Evolutionary conservation across 2,888 invertebrate species (phyloP).

Genomic region (Xestoiulus laeticollis): DNA sequence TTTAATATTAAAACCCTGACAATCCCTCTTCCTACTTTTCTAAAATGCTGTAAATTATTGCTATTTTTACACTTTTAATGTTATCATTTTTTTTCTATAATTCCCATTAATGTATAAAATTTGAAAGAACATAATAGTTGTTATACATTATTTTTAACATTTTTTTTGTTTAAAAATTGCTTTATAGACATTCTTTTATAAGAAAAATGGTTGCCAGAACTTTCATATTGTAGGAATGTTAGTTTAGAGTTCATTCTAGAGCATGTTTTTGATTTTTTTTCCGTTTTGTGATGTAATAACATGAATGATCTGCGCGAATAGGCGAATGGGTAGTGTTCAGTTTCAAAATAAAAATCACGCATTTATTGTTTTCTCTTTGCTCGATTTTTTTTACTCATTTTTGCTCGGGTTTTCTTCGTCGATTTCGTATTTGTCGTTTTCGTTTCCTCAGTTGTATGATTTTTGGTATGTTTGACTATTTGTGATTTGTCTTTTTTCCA

Average conservation of each 20-base stretch:
- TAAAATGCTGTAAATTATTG: no score
- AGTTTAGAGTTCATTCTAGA: not conserved
- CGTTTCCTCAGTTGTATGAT: not conserved
- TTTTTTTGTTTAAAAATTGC: no score
- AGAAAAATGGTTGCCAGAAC: not conserved
- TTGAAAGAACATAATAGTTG: no score
- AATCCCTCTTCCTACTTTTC: no score
- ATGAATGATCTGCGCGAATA: not conserved
- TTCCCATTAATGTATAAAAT: no score
- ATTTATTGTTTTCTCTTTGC: not conserved
- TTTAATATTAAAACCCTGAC: no score
- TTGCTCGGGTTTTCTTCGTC: not conserved
- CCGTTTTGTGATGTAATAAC: not conserved
- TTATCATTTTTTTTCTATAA: no score
- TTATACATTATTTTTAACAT: no score
- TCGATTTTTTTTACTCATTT: not conserved
- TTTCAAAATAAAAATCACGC: slow-evolving; percentile 4
- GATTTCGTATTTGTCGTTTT: slow-evolving; percentile 14
- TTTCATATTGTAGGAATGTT: not conserved
- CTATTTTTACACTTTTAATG: no score
- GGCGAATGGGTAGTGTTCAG: not conserved
- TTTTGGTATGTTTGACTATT: not conserved
- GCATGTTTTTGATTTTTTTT: not conserved
- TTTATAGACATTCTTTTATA: no score
- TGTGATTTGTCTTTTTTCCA: not conserved